Evolutionary conservation across 2,797 vertebrate species (phyloP).

Genomic region (Podarcis lilfordi): DNA sequence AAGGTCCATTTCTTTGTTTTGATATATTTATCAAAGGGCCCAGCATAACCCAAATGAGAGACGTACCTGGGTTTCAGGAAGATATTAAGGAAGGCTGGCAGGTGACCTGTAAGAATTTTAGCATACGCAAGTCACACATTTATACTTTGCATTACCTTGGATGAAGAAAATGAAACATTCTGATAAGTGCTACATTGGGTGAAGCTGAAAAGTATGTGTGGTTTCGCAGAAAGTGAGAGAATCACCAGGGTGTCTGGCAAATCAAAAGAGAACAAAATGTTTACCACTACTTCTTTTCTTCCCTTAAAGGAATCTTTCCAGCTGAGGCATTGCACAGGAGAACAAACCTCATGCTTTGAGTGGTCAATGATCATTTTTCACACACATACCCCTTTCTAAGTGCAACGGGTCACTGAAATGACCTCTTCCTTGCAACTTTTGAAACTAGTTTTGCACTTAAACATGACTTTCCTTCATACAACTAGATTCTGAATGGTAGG

Average conservation of each 20-base stretch:
- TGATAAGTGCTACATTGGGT: background rate
- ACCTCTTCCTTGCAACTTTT: background rate
- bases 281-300: background rate
- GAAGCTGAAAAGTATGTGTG: too few relatives aligned
- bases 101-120: fast-evolving
- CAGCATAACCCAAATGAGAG: background rate
- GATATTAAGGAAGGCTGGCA: background rate
- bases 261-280: background rate
- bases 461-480: background rate
- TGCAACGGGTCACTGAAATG: background rate
- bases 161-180: background rate
- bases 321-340: background rate
- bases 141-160: fast-evolving
- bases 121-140: fast-evolving
- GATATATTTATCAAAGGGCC: background rate
- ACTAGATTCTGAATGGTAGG: background rate
- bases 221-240: background rate
- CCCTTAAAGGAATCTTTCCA: background rate
- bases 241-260: background rate
- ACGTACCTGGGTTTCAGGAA: background rate
- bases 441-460: background rate
- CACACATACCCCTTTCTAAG: background rate
- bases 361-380: background rate
- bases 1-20: background rate
- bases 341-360: background rate